Evolutionary conservation across 2,888 invertebrate genomes (phyloP).

Genomic region (Caenorhabditis auriculariae): DNA sequence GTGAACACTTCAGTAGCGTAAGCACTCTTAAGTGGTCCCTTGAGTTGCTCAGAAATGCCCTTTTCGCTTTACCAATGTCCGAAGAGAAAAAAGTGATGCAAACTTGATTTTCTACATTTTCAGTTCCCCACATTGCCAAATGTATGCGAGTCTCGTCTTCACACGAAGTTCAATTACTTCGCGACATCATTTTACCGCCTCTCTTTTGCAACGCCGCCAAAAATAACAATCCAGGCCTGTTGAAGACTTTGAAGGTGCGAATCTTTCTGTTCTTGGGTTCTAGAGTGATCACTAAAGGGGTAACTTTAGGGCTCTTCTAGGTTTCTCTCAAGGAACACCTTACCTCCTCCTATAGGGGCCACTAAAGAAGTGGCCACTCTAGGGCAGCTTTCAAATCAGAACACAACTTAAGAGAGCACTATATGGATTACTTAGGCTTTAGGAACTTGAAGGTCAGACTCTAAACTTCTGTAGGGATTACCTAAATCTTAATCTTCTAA

Average conservation of each 20-base stretch:
- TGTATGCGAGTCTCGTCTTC: constrained; percentile 54
- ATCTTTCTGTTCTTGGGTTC: constrained; percentile 15
- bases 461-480: too few species aligned
- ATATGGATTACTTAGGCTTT: not conserved
- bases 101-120: constrained; percentile 6
- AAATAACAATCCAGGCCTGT: constrained; percentile 54
- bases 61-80: too few species aligned
- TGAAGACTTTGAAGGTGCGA: constrained; percentile 53
- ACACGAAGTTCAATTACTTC: constrained; percentile 50
- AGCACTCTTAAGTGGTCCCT: too few species aligned
- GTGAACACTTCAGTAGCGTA: too few species aligned
- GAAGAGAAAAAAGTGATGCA: not conserved
- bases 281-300: too few species aligned
- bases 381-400: too few species aligned
- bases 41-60: too few species aligned
- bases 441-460: not conserved
- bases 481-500: too few species aligned
- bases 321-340: not conserved
- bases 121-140: constrained; percentile 59
- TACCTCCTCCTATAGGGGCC: not conserved
- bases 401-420: too few species aligned
- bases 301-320: not conserved
- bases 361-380: too few species aligned
- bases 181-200: constrained; percentile 73
- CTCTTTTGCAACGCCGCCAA: constrained; percentile 74